A percentile compares a stretch with the other conserved stretches of the same genome.
Conservation (phyloP, 2,888 invertebrate species). For the Dryomyza anilis region DNA sequence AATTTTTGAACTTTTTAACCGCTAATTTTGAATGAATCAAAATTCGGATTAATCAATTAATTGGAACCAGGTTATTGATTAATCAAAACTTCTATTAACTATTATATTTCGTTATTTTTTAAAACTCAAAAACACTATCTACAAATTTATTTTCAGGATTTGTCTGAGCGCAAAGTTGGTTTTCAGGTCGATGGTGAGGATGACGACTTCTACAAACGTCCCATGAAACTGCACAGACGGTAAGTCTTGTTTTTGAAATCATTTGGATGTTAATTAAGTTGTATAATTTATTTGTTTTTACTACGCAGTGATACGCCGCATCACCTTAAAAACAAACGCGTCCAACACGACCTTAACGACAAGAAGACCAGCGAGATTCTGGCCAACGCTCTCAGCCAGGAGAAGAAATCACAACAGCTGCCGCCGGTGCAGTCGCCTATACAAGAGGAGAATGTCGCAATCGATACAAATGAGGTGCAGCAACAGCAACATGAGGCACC, state of each 20-base stretch:
- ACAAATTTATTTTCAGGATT: slow-evolving; percentile 52
- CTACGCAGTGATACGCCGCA: slow-evolving; percentile 97
- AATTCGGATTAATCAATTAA: background rate
- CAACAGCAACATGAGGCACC: slow-evolving; percentile 39
- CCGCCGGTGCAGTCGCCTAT: slow-evolving; percentile 55
- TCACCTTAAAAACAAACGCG: slow-evolving; percentile 97
- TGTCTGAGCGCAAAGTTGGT: slow-evolving; percentile 68
- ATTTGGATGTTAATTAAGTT: too few species aligned
- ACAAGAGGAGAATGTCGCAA: slow-evolving; percentile 49
- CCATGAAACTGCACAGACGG: slow-evolving; percentile 61
- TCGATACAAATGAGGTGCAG: slow-evolving; percentile 44
- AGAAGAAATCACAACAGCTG: slow-evolving; percentile 43
- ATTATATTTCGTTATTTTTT: background rate
- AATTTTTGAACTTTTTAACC: too few species aligned
- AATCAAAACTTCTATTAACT: too few species aligned
- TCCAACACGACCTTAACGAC: slow-evolving; percentile 69
- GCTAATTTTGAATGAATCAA: background rate
- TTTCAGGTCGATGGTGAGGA: slow-evolving; percentile 64
- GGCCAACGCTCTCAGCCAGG: slow-evolving; percentile 58
- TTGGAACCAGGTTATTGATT: too few species aligned
- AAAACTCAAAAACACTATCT: background rate
- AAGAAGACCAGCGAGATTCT: slow-evolving; percentile 74
- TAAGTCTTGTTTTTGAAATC: too few species aligned
- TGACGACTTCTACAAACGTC: slow-evolving; percentile 59
- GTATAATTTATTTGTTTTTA: background rate